A percentile compares a stretch with the other conserved stretches of the same genome.
Evolutionary conservation across 2,888 invertebrate species (phyloP).

Genomic region (Platycnemis pennipes): DNA sequence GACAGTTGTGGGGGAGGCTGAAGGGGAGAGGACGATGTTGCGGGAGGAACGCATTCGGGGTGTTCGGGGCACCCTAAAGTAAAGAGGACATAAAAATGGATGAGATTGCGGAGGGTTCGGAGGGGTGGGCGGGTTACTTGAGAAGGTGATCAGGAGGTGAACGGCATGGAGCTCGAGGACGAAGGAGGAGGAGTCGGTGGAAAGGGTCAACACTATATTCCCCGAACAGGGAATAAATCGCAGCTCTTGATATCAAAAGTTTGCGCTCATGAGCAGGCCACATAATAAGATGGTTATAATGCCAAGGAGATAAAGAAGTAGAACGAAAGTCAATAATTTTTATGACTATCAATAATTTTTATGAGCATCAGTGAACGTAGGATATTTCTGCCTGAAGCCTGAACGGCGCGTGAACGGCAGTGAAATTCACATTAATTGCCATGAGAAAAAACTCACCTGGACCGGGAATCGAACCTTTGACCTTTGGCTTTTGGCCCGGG

Average conservation of each 20-base stretch:
- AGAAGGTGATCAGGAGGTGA: not conserved
- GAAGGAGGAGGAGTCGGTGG: not conserved
- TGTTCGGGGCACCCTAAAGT: not conserved
- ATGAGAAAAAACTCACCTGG: no score
- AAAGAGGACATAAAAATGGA: slow-evolving; percentile 29
- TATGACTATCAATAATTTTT: no score
- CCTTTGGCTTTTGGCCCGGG: no score
- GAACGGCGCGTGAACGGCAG: no score
- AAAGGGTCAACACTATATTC: not conserved
- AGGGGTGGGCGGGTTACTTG: not conserved
- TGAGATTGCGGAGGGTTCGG: not conserved
- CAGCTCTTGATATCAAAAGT: not conserved
- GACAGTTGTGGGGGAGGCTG: not conserved
- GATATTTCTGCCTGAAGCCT: no score
- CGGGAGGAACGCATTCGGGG: not conserved
- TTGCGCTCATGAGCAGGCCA: no score
- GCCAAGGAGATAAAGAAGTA: no score
- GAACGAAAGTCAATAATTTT: no score
- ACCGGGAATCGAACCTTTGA: no score
- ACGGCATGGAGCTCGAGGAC: not conserved
- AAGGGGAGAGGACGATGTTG: not conserved
- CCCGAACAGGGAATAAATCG: not conserved
- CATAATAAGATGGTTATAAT: no score
- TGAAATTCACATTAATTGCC: no score
- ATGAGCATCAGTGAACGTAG: no score